A percentile compares a stretch with the other conserved stretches of the same genome.
Evolutionary conservation across 2,888 invertebrate genomes (phyloP).

Genomic region (Aethes cnicana): DNA sequence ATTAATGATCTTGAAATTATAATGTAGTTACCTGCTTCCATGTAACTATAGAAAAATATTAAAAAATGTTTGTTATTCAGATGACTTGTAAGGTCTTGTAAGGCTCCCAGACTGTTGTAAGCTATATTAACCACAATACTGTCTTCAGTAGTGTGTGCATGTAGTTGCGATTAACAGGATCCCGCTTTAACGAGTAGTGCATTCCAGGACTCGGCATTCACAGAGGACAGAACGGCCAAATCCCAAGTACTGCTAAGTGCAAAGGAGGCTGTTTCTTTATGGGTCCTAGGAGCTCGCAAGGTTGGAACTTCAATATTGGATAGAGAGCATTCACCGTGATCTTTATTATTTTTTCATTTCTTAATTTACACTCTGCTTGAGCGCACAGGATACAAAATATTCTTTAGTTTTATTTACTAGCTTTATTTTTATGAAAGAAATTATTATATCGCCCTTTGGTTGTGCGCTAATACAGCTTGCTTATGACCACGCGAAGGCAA

Average conservation of each 20-base stretch:
- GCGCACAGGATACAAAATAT: slow-evolving; percentile 41
- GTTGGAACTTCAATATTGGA: slow-evolving; percentile 80
- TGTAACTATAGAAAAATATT: too few relatives aligned
- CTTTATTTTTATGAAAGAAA: too few relatives aligned
- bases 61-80: neutral
- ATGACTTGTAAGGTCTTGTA: neutral
- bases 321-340: slow-evolving; percentile 49
- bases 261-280: slow-evolving; percentile 96
- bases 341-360: slow-evolving; percentile 37
- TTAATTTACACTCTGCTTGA: slow-evolving; percentile 49
- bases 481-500: too few relatives aligned
- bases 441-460: too few relatives aligned
- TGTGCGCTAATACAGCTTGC: too few relatives aligned
- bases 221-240: slow-evolving; percentile 85
- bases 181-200: slow-evolving; percentile 80
- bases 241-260: slow-evolving; percentile 93
- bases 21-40: too few relatives aligned
- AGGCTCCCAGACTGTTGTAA: slow-evolving; percentile 6
- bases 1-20: too few relatives aligned
- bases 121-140: slow-evolving; percentile 20
- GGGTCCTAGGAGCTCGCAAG: slow-evolving; percentile 96
- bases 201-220: slow-evolving; percentile 88
- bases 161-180: slow-evolving; percentile 74
- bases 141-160: slow-evolving; percentile 60
- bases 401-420: slow-evolving; percentile 28